phyloP scores from a whole-genome alignment of 2,113 vertebrate species.

The Phocoena sinus region DNA sequence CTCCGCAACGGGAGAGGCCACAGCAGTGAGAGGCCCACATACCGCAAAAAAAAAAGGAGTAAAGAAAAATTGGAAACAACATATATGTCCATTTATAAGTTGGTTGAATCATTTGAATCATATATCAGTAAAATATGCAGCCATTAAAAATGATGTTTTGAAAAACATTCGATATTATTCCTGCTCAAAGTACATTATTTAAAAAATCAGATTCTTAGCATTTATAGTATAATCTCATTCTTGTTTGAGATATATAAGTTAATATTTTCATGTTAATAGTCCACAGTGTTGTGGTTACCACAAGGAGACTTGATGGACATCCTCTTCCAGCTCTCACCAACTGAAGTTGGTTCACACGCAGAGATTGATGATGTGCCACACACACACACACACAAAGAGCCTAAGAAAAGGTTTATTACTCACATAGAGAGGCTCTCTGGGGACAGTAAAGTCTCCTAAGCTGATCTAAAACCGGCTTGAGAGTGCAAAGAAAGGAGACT shows the following conservation, averaged over 20 bases:
- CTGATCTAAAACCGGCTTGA: background rate
- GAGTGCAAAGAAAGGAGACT: background rate
- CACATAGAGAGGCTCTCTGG: background rate
- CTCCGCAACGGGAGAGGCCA: too few species aligned
- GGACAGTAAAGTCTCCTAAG: background rate
- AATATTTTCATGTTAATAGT: background rate
- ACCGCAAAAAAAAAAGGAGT: background rate
- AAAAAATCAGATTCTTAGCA: background rate
- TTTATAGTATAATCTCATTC: background rate
- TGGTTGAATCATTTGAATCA: background rate
- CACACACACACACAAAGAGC: background rate
- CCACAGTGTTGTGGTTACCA: background rate
- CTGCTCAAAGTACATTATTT: background rate
- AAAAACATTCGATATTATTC: background rate
- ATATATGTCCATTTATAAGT: background rate
- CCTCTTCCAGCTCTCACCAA: background rate
- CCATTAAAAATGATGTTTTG: background rate
- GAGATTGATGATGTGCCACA: background rate
- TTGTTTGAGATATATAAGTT: background rate
- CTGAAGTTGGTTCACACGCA: background rate
- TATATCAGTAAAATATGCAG: background rate
- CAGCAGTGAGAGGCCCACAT: too few species aligned
- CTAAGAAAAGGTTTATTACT: background rate
- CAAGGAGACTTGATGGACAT: background rate
- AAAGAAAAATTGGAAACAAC: background rate